Percentiles rank a stretch among this genome's conserved stretches.
Evolutionary conservation across 2,113 vertebrate genomes (phyloP).

Genomic region (Triplophysa siluroides): DNA sequence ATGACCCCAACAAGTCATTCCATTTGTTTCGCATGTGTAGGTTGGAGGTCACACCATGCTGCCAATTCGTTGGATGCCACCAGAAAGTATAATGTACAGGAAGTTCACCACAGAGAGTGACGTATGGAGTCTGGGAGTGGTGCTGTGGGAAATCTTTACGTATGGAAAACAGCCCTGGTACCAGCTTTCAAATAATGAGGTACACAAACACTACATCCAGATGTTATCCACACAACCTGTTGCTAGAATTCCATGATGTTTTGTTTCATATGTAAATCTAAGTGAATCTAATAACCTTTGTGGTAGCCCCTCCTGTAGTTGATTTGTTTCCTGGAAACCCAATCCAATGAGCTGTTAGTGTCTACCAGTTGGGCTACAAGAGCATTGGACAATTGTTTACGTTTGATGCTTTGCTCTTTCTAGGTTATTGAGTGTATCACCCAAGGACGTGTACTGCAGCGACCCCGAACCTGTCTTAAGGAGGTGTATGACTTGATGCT

Average conservation of each 20-base stretch:
- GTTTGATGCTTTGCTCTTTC: neutral
- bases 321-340: too few species aligned
- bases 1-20: neutral
- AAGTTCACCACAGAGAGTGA: constrained; percentile 99
- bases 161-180: constrained; percentile 99
- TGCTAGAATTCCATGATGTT: too few species aligned
- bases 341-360: too few species aligned
- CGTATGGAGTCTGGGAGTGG: constrained; percentile 97
- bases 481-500: constrained; percentile 99
- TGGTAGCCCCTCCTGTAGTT: too few species aligned
- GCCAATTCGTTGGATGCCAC: constrained; percentile 99
- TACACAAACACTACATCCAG: constrained; percentile 55
- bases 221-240: neutral
- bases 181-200: constrained; percentile 99
- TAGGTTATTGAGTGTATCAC: constrained; percentile 99
- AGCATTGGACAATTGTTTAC: neutral
- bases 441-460: constrained; percentile 95
- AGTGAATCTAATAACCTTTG: neutral
- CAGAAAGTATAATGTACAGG: constrained; percentile 99
- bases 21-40: constrained; percentile 66
- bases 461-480: constrained; percentile 94
- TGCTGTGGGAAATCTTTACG: constrained; percentile 99
- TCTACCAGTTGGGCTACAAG: too few species aligned
- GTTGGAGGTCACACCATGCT: constrained; percentile 98
- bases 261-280: neutral